Base-by-base conservation (phyloP, 2,888 invertebrate genomes). In the Axea sp. region DNA sequence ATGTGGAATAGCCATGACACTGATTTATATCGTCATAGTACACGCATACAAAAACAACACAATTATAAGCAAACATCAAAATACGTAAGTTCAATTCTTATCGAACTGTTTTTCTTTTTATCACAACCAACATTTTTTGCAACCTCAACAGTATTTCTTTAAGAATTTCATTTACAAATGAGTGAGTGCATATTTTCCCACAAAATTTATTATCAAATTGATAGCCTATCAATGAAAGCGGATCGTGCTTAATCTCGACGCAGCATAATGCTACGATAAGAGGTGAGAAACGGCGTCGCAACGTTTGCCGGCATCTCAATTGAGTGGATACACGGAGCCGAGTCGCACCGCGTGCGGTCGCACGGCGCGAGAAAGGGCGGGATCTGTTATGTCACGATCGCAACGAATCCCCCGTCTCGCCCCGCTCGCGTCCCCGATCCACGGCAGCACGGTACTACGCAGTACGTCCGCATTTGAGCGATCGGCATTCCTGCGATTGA, bases 401-500 rank as follows among this genome's bases (percentile, higher is more conserved):
- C 60, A 33, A 33, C 39, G 19, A 30, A 53, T 26, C 22, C 30
- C 49, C 31, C 31, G 35, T 39, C 19, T 5, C 24, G 19, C 47
- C 51, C 35, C 49, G 51, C 75, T 3, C 45, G 75, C 53, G 71
- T 37, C 37, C 72, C 68, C 67, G 30, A 75, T 71, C 60, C 35
- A 24, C 65, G 51, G 24, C 59, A 15, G 57, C 43, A 30, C 12
- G 57, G 8, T 75, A 62, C 68, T 75, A 64, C 75, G 75, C 72
- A 72, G 64, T 72, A 72, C 64, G 72, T 75, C 72, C 75, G 68
- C 59, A 43, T 75, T 68, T 71, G 55, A 67, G 51, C 67, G 74
- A 74, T 74, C 69, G 74, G 65, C 65, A 74, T 67, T 68, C 68
- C 64, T 64, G 53, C 67, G 55, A 75, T 71, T 71, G 75, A 72